Conservation (phyloP, 2,888 invertebrate genomes). For the Meiosimyza decipiens region DNA sequence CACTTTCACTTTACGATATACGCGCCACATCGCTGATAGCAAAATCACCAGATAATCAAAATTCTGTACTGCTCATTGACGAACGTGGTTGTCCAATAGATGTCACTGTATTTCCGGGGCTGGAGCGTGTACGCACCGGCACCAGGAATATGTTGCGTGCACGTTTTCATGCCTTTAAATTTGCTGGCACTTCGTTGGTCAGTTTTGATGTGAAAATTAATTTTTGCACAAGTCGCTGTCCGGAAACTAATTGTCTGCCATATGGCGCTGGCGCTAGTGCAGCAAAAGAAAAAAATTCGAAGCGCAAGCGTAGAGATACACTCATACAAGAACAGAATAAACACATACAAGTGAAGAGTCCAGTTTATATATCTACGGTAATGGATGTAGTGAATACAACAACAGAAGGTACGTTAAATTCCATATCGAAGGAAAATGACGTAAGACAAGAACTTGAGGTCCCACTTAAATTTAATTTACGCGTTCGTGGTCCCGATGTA, state of each 20-base stretch:
- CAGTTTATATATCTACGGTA: conserved; percentile 62
- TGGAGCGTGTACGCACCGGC: conserved; percentile 63
- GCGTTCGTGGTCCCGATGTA: conserved; percentile 74
- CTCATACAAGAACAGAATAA: conserved; percentile 38
- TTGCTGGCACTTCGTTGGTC: conserved; percentile 84
- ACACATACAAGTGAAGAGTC: conserved; percentile 57
- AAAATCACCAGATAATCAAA: conserved; percentile 80
- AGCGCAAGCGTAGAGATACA: conserved; percentile 35
- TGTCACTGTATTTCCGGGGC: conserved; percentile 68
- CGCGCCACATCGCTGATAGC: conserved; percentile 84
- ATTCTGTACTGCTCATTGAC: conserved; percentile 77
- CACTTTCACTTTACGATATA: conserved; percentile 74
- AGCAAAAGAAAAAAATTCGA: conserved; percentile 33
- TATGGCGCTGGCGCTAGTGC: conserved; percentile 36
- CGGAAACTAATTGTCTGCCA: conserved; percentile 70
- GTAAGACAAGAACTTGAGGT: conserved; percentile 50
- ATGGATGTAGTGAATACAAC: conserved; percentile 50
- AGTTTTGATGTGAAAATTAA: conserved; percentile 85
- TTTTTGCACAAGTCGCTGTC: conserved; percentile 80
- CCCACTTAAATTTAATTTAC: conserved; percentile 71
- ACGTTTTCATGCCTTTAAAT: conserved; percentile 86
- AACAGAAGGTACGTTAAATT: neutral
- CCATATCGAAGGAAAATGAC: neutral
- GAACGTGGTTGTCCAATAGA: conserved; percentile 85
- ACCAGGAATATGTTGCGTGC: conserved; percentile 69